Base-by-base conservation (phyloP, 2,888 invertebrate genomes). In the Nineta flava region DNA sequence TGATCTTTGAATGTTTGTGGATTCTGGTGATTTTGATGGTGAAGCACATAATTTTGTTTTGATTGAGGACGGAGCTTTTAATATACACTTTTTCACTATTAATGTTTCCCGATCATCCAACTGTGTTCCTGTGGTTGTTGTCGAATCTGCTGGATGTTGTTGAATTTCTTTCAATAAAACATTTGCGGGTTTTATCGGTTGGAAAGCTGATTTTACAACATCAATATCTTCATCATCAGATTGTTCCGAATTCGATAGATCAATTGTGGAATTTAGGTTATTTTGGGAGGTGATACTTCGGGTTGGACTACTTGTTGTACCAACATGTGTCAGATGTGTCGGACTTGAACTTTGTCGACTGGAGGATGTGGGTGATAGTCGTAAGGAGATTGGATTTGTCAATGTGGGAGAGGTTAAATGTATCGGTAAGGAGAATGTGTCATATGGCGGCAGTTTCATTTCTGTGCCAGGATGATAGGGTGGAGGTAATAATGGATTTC, bases 161-260 rank as follows among this genome's bases (percentile, higher is more conserved):
- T 75, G 74, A 15, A 64, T 60, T 53, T 66, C 65, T 53, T 75
- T 75, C 31, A 76, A 60, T 54, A 75, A 68, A 2, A 75, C 67
- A 56, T 72, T 77, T 52, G 76, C 76, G 1, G 77, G 75, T 54
- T 74, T 69, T 48, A 80, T 79, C 17, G 82, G 81, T 46, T 80
- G 78, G 64, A 82, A 84, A 2, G 83, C 83, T 0, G 83, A 83
- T 58, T 79, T 81, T 0, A 83, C 83, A 19, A 83, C 83, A 59
- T 83, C 83, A 57, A 83, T 83, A 50, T 79, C 78, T 59, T 82
- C 82, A 52, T 83, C 82, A 45, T 81, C 81, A 1, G 80, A 79
- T 53, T 75, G 75, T 51, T 77, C 78, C 4, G 77, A 74, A 46
- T 68, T 66, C 1, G 75, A 76, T 21, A 74, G 73, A 35, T 77